A percentile compares a stretch with the other conserved stretches of the same genome.
These are phyloP conservation scores for Camelus bactrianus DNA, from an alignment of 2,113 vertebrate species.

Conservation along the genomic window DNA sequence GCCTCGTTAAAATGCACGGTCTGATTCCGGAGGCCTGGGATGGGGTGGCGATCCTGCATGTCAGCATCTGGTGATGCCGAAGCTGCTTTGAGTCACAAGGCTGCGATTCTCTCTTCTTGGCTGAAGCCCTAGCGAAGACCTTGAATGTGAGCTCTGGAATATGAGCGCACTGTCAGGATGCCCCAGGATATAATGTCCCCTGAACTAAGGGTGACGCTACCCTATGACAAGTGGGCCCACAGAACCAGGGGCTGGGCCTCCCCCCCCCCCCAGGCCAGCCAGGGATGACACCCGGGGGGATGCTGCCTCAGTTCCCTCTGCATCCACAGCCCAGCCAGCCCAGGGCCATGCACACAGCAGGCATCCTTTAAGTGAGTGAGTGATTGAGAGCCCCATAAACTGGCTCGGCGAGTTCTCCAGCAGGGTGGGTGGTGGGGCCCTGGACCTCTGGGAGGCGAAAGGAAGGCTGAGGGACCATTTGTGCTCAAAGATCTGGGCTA, in stretches of 20 bases:
- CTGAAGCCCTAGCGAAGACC: background rate
- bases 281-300: background rate
- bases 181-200: background rate
- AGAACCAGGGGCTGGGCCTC: background rate
- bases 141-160: background rate
- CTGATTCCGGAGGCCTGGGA: background rate
- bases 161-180: background rate
- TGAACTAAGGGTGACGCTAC: background rate
- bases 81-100: background rate
- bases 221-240: background rate
- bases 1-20: background rate
- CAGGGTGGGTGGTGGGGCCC: rapidly evolving
- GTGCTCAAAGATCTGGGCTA: background rate
- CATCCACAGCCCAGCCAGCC: background rate
- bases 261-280: background rate
- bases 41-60: background rate
- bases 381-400: background rate
- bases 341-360: background rate
- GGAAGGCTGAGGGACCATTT: background rate
- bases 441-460: background rate
- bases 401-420: background rate
- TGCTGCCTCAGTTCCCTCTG: background rate
- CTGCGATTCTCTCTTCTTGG: background rate
- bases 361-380: background rate
- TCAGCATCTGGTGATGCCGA: background rate